Evolutionary conservation across 2,888 invertebrate species (phyloP).

Genomic region (Petrophora chlorosata): DNA sequence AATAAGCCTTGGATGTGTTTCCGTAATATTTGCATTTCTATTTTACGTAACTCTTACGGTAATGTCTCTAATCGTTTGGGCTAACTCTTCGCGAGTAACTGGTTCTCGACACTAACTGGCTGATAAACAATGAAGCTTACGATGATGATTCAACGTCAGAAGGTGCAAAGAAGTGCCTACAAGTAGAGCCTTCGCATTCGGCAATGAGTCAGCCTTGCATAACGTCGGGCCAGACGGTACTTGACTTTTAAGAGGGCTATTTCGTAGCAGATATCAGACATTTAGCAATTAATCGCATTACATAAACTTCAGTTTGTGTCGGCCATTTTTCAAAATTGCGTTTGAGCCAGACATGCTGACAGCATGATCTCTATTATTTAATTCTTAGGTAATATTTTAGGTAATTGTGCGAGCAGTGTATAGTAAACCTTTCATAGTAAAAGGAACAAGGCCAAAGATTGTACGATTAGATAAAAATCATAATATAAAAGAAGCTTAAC

Average conservation of each 20-base stretch:
- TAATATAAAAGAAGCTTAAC: neutral
- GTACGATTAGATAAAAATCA: conserved; percentile 10
- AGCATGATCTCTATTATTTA: conserved; percentile 18
- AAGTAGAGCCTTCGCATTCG: conserved; percentile 36
- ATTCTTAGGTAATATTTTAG: conserved; percentile 18
- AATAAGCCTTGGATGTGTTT: conserved; percentile 43
- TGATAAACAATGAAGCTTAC: conserved; percentile 35
- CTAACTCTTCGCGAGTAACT: conserved; percentile 32
- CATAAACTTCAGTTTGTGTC: no score
- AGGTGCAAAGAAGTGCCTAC: conserved; percentile 34
- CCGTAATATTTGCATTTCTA: conserved; percentile 55
- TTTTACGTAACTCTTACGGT: conserved; percentile 53
- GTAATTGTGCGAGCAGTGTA: conserved; percentile 11
- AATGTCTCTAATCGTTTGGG: conserved; percentile 38
- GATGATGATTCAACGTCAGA: conserved; percentile 33
- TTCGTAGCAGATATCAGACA: conserved; percentile 45
- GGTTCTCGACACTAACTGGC: conserved; percentile 30
- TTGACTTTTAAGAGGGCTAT: conserved; percentile 47
- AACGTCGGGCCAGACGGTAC: conserved; percentile 50
- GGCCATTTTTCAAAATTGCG: conserved; percentile 38
- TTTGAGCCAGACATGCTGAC: conserved; percentile 28
- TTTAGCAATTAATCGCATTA: conserved; percentile 50
- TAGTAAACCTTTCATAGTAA: conserved; percentile 13
- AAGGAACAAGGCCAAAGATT: conserved; percentile 19
- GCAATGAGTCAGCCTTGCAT: conserved; percentile 63